phyloP scores from a whole-genome alignment of 2,888 invertebrate genomes.

The Limnephilus auricula region DNA sequence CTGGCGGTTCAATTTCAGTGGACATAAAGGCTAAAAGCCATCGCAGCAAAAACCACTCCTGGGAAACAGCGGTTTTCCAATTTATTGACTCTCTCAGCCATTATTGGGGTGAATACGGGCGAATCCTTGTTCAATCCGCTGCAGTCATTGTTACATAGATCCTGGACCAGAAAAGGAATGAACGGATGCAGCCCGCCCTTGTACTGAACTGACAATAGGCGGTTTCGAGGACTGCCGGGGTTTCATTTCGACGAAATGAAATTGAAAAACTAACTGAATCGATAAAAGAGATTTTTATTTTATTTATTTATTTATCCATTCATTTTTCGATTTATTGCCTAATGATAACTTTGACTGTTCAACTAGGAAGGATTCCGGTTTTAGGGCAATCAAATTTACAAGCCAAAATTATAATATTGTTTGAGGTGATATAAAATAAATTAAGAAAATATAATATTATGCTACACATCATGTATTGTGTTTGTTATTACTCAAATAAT shows the following conservation, averaged over 20 bases:
- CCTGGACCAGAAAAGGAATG: neutral
- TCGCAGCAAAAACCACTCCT: constrained; percentile 24
- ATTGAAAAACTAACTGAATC: neutral
- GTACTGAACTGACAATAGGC: neutral
- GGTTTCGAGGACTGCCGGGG: neutral
- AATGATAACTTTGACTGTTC: no score
- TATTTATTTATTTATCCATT: no score
- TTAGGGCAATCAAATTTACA: no score
- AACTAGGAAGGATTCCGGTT: no score
- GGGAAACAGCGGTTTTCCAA: constrained; percentile 32
- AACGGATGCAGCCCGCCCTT: neutral
- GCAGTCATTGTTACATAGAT: constrained; percentile 9
- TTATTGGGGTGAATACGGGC: constrained; percentile 22
- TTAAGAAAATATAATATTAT: no score
- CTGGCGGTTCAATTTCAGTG: neutral
- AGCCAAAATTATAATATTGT: no score
- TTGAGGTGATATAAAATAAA: no score
- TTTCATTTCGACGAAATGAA: neutral
- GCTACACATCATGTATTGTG: no score
- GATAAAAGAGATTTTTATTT: neutral
- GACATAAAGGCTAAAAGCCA: constrained; percentile 6
- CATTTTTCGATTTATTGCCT: no score
- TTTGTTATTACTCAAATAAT: no score
- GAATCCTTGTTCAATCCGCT: constrained; percentile 28
- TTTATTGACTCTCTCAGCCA: constrained; percentile 45